Evolutionary conservation across 2,113 vertebrate genomes (phyloP), one percentile per base, ranked within the genome.

Genomic region (Corythornis vintsioides): DNA sequence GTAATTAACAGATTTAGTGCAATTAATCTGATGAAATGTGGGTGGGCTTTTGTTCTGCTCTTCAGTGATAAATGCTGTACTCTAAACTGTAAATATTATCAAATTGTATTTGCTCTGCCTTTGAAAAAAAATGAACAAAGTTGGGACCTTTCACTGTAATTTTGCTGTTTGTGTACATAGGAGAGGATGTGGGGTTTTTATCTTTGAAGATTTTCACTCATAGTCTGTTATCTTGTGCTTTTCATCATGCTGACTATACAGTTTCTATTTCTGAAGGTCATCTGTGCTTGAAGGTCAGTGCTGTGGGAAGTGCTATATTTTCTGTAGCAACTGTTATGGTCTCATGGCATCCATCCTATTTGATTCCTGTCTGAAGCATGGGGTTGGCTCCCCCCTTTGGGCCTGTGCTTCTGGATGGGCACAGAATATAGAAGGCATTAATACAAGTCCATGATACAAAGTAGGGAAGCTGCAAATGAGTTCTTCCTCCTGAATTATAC

Each of bases 81-180:
- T 89, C 67, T 91, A 85, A 89, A 85, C 91, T 85, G 94, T 83
- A 95, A 95, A 95, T 86, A 91, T 47, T 92, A 79, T 76, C 67
- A 33, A 63, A 64, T 67, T 48, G 53, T 64, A 38, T 83, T 89
- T 22, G 2, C 55, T 89, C 94, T 92, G 63, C 78, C 85, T 69
- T 87, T 76, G 81, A 64, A 85, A 93, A 93, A 78, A 78, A 64
- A 8, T 11, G 20, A 19, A 43, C 38, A 12, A 69, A 87, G 55
- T 55, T 45, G 21, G 42, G 64, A 66, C 25, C 38, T 85, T 47
- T 85, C 55, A 50, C 38, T 72, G 63, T 79, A 63, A 24, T 70
- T 93, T 92, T 75, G 26, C 15, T 74, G 38, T 81, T 50, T 72
- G 82, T 86, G 52, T 88, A 66, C 73, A 16, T 11, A 59, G 50